phyloP scores from a whole-genome alignment of 2,888 invertebrate species.

The Psococerastis gibbosa region DNA sequence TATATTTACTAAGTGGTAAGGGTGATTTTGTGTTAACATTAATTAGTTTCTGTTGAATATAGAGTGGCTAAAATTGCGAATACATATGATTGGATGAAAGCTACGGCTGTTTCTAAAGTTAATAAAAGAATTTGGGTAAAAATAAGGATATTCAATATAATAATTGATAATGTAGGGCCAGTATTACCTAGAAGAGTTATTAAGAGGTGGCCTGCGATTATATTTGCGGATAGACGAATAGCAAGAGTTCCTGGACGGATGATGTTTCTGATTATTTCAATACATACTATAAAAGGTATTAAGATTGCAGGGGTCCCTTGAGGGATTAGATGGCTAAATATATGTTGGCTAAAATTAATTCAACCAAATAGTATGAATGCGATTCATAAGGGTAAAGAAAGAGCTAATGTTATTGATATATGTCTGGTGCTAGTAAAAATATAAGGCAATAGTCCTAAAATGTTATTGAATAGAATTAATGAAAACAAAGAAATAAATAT shows the following conservation, averaged over 20 bases:
- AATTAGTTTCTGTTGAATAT: constrained; percentile 46
- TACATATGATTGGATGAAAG: constrained; percentile 45
- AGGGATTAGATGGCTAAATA: constrained; percentile 48
- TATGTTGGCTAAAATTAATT: constrained; percentile 38
- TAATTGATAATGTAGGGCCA: constrained; percentile 22
- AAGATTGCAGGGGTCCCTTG: constrained; percentile 41
- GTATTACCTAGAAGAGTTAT: constrained; percentile 36
- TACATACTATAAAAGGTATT: constrained; percentile 53
- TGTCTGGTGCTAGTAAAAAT: constrained; percentile 51
- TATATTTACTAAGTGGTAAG: constrained; percentile 43
- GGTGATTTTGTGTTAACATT: constrained; percentile 39
- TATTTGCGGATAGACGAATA: constrained; percentile 53
- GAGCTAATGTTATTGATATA: constrained; percentile 34
- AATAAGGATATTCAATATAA: constrained; percentile 26
- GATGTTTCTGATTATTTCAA: constrained; percentile 54
- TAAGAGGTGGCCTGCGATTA: constrained; percentile 52
- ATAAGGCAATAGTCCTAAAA: constrained; percentile 48
- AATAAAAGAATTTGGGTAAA: constrained; percentile 32
- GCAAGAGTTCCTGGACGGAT: constrained; percentile 50
- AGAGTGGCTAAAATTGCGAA: constrained; percentile 42
- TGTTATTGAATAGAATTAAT: constrained; percentile 44
- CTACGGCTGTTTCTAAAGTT: constrained; percentile 38
- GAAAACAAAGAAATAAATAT: constrained; percentile 37
- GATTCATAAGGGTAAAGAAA: constrained; percentile 43
- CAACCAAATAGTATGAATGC: constrained; percentile 44